Conservation (phyloP, 2,113 vertebrate species). For the Lasiurus cinereus region DNA sequence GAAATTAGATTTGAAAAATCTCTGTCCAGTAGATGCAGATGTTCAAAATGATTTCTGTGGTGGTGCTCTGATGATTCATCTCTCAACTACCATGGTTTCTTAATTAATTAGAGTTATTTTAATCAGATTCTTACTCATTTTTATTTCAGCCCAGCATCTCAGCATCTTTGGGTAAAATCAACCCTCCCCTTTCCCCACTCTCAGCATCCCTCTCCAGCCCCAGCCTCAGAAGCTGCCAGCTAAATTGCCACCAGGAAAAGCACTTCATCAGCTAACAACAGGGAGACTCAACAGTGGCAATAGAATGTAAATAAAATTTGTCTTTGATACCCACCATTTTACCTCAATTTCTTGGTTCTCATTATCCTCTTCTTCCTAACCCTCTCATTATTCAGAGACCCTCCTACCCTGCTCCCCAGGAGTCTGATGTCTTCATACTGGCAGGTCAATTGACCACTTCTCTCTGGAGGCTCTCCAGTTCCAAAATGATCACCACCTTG, state of each 20-base stretch:
- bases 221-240: background rate
- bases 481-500: background rate
- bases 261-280: background rate
- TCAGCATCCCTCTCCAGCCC: background rate
- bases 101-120: constrained; percentile 35
- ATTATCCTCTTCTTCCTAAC: background rate
- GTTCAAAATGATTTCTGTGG: constrained; percentile 11
- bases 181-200: background rate
- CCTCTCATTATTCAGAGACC: background rate
- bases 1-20: constrained; percentile 5
- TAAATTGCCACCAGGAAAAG: background rate
- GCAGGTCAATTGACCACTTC: background rate
- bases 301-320: background rate
- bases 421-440: background rate
- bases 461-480: background rate
- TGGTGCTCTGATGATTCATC: background rate
- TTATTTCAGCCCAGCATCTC: background rate
- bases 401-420: background rate
- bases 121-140: constrained; percentile 6
- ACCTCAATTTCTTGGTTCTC: background rate
- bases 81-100: background rate
- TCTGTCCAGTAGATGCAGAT: background rate
- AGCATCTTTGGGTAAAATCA: background rate
- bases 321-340: background rate
- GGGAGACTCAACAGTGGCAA: background rate